phyloP scores from a whole-genome alignment of 2,888 invertebrate genomes.

The Cryptus viduatorius region DNA sequence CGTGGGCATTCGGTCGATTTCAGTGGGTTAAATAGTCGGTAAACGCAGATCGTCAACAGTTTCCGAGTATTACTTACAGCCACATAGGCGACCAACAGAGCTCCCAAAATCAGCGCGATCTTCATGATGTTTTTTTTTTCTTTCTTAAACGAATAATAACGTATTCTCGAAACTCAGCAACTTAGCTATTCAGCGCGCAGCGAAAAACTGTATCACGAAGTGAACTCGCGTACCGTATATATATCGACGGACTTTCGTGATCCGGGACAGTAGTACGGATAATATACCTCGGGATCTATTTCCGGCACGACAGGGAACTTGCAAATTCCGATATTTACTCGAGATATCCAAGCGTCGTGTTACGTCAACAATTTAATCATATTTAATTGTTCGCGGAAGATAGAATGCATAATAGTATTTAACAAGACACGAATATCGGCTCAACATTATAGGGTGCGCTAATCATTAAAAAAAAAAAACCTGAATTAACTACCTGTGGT shows the following conservation, averaged over 20 bases:
- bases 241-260: conserved; percentile 1
- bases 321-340: not conserved
- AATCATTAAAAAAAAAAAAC: no score
- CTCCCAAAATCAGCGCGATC: not conserved
- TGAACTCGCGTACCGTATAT: not conserved
- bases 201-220: not conserved
- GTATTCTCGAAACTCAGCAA: not conserved
- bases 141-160: not conserved
- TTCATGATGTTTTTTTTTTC: not conserved
- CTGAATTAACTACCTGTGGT: not conserved
- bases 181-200: not conserved
- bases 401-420: not conserved
- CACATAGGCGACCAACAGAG: not conserved
- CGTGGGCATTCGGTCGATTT: no score
- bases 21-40: no score
- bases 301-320: conserved; percentile 3
- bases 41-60: not conserved
- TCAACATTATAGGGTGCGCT: no score
- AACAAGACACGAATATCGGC: not conserved
- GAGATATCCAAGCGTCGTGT: not conserved
- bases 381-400: conserved; percentile 1
- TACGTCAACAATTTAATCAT: not conserved
- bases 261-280: not conserved
- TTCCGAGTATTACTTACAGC: not conserved
- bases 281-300: not conserved